These are phyloP conservation scores for Pica pica DNA, from an alignment of 2,113 vertebrate genomes.

Conservation along the genomic window DNA sequence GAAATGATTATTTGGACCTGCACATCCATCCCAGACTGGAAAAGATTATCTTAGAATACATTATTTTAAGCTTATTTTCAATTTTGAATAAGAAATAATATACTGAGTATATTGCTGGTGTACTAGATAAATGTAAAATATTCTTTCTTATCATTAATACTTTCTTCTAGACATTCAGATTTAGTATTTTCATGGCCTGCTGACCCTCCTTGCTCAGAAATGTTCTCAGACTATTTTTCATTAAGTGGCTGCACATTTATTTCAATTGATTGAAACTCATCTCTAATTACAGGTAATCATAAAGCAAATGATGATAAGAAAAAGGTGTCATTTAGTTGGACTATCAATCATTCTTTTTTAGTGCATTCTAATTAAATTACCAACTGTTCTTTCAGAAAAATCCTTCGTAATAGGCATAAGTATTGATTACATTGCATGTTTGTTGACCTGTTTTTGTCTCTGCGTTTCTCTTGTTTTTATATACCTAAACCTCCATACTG, in stretches of 20 bases:
- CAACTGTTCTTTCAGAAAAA: background rate
- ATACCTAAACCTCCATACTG: background rate
- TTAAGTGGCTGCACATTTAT: slow-evolving; percentile 18
- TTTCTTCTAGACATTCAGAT: background rate
- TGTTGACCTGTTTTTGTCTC: background rate
- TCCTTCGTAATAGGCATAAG: background rate
- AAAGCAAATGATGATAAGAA: slow-evolving; percentile 11
- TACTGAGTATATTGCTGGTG: background rate
- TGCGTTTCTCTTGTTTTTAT: background rate
- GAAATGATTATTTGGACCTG: background rate
- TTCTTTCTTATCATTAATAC: background rate
- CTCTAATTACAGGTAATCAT: slow-evolving; percentile 41
- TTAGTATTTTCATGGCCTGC: background rate
- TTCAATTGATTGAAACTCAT: slow-evolving; percentile 12
- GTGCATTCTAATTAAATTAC: background rate
- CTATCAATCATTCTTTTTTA: background rate
- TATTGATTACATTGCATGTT: background rate
- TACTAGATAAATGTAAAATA: slow-evolving; percentile 4
- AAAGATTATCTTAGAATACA: background rate
- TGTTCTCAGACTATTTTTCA: slow-evolving; percentile 1
- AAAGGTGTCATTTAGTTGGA: background rate
- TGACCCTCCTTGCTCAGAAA: slow-evolving; percentile 13
- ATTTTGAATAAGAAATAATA: background rate
- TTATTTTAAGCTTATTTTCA: slow-evolving; percentile 10
- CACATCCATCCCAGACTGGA: background rate